Evolutionary conservation across 2,797 vertebrate genomes (phyloP).

Genomic region (Enteromius viviparus): DNA sequence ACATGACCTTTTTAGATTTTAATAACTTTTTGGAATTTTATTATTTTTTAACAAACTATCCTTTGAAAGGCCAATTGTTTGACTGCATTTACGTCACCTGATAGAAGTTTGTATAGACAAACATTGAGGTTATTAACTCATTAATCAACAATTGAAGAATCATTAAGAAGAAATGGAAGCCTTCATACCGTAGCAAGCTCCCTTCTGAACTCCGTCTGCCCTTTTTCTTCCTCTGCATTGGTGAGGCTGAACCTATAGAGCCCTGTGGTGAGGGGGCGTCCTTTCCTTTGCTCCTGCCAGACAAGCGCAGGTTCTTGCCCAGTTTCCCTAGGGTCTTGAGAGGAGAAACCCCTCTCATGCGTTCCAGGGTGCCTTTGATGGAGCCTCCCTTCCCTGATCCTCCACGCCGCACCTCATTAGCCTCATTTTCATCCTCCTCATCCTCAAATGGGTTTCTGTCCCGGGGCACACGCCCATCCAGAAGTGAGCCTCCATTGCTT

Average conservation of each 20-base stretch:
- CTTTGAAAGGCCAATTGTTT: neutral
- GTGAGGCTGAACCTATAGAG: conserved; percentile 70
- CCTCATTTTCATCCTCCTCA: conserved; percentile 82
- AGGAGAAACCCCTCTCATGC: conserved; percentile 69
- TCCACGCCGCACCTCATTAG: conserved; percentile 76
- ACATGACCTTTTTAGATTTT: neutral
- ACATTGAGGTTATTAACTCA: neutral
- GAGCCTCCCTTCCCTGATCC: conserved; percentile 68
- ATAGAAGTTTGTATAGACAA: neutral
- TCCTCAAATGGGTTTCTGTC: conserved; percentile 82
- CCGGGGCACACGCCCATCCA: conserved; percentile 70
- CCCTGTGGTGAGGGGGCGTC: conserved; percentile 71
- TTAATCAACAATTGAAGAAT: neutral
- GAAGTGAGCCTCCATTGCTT: conserved; percentile 69
- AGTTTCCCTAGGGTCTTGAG: conserved; percentile 80
- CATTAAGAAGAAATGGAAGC: neutral
- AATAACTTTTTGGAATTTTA: neutral
- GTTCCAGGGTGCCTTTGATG: conserved; percentile 71
- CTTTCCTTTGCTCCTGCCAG: conserved; percentile 67
- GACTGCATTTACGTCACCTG: neutral
- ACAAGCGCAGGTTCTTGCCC: conserved; percentile 75
- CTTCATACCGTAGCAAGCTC: conserved; percentile 77
- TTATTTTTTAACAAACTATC: neutral
- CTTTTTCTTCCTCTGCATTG: conserved; percentile 76
- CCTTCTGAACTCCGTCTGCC: conserved; percentile 86